These are phyloP conservation scores for Zaprionus ghesquierei DNA, from an alignment of 1,140 invertebrate species.

Conservation along the genomic window DNA sequence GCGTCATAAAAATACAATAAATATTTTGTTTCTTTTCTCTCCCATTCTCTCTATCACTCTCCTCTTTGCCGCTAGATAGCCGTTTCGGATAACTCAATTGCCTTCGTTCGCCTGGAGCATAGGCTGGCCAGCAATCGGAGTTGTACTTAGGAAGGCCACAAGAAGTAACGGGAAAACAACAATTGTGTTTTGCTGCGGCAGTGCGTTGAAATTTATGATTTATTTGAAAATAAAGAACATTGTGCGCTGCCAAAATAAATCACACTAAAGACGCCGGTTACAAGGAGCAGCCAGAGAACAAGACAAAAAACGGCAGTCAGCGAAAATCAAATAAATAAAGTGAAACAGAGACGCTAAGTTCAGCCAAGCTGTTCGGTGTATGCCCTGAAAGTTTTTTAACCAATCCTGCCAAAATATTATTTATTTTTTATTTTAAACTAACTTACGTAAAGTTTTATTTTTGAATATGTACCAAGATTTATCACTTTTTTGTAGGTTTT, in stretches of 20 bases:
- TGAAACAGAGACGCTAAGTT: slow-evolving; percentile 19
- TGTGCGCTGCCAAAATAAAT: slow-evolving; percentile 76
- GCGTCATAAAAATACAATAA: slow-evolving; percentile 79
- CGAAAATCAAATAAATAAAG: slow-evolving; percentile 50
- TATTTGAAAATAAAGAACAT: slow-evolving; percentile 80
- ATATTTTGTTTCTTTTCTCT: slow-evolving; percentile 39
- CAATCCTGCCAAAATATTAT: not conserved
- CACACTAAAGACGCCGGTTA: slow-evolving; percentile 64
- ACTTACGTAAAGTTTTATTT: not conserved
- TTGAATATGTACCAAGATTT: too few species aligned
- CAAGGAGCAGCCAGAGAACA: slow-evolving; percentile 1
- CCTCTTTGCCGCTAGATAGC: slow-evolving; percentile 61
- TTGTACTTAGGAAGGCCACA: not conserved
- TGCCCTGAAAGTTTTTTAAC: slow-evolving; percentile 1
- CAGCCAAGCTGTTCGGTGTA: not conserved
- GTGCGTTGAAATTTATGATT: slow-evolving; percentile 80
- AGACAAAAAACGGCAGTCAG: slow-evolving; percentile 33
- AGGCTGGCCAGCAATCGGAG: slow-evolving; percentile 9
- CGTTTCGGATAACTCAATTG: slow-evolving; percentile 78
- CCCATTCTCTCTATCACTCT: slow-evolving; percentile 42
- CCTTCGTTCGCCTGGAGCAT: slow-evolving; percentile 37
- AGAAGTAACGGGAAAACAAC: slow-evolving; percentile 31
- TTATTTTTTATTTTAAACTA: not conserved
- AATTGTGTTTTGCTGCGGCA: slow-evolving; percentile 48
- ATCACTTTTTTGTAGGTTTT: too few species aligned